phyloP scores from a whole-genome alignment of 2,888 invertebrate species.

The Tenthredo distinguenda region DNA sequence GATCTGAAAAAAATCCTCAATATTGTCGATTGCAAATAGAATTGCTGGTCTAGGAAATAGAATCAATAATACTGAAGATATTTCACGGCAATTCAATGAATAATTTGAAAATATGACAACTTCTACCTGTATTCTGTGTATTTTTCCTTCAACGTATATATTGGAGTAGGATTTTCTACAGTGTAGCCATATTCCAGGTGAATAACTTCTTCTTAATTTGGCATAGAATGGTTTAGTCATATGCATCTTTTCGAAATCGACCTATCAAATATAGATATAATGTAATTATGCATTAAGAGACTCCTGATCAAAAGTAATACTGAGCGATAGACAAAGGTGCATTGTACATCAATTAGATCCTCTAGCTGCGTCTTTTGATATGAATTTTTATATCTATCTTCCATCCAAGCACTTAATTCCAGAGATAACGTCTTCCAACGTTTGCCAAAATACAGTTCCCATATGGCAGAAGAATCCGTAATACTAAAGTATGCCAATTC shows the following conservation, averaged over 20 bases:
- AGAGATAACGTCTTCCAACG: conserved; percentile 89
- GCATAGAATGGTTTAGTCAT: conserved; percentile 93
- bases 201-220: conserved; percentile 86
- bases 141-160: conserved; percentile 84
- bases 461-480: conserved; percentile 86
- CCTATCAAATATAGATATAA: conserved; percentile 76
- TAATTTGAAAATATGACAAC: neutral
- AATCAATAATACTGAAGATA: neutral
- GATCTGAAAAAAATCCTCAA: conserved; percentile 79
- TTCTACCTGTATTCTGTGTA: conserved; percentile 82
- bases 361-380: conserved; percentile 87
- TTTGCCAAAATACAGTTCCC: conserved; percentile 90
- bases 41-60: neutral
- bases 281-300: neutral
- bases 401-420: conserved; percentile 90
- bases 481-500: conserved; percentile 87
- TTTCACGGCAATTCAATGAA: neutral
- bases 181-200: conserved; percentile 88
- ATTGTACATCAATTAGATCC: conserved; percentile 84
- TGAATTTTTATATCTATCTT: conserved; percentile 87
- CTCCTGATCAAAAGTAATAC: neutral
- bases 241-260: conserved; percentile 91
- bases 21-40: neutral
- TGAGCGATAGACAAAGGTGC: neutral
- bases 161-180: conserved; percentile 85